Conservation (phyloP, 2,797 vertebrate genomes). For the Xiphorhynchus erythropygius region DNA sequence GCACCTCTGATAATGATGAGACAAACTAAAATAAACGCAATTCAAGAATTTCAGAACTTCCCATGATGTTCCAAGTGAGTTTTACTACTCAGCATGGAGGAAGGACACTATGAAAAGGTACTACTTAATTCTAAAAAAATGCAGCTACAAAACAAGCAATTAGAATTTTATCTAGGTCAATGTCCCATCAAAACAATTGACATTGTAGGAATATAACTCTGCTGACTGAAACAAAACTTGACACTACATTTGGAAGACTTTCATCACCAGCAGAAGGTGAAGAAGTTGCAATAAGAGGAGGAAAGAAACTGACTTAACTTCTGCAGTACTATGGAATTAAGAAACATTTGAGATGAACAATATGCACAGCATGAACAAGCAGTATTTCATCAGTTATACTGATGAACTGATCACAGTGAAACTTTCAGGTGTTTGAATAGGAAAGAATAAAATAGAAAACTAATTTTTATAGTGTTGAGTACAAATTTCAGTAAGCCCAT, state of each 20-base stretch:
- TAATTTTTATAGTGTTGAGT: background rate
- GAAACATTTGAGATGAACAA: background rate
- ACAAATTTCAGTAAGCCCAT: background rate
- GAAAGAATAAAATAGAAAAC: background rate
- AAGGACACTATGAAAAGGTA: background rate
- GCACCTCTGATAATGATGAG: background rate
- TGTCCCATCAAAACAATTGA: background rate
- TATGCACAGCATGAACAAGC: background rate
- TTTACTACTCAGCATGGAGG: background rate
- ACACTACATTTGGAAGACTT: background rate
- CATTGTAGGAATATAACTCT: background rate
- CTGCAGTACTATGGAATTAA: background rate
- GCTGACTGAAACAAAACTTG: background rate
- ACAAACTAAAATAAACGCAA: background rate
- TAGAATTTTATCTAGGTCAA: background rate
- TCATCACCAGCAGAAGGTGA: background rate
- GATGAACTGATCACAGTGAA: background rate
- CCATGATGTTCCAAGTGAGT: background rate
- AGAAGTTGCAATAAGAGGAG: background rate
- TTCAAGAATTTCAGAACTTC: background rate
- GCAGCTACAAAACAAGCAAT: background rate
- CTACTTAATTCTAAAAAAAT: background rate
- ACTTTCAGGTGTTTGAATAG: background rate
- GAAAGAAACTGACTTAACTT: background rate
- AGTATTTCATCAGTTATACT: background rate